Percentiles rank a stretch among this genome's conserved stretches.
Evolutionary conservation across 1,140 invertebrate species (phyloP).

Genomic region (Semibalanus balanoides): DNA sequence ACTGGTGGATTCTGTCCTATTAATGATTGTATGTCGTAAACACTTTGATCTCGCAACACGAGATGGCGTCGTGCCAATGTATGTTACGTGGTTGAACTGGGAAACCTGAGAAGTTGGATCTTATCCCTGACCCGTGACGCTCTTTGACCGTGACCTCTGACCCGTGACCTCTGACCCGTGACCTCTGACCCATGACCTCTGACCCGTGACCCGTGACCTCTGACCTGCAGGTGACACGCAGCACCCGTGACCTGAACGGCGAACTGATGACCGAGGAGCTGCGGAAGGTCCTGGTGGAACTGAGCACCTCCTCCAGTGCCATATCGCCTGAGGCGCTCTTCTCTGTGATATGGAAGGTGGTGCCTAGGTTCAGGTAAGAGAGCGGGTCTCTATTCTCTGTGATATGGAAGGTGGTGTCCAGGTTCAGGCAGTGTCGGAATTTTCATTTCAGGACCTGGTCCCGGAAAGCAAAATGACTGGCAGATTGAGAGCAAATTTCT

Average conservation of each 20-base stretch:
- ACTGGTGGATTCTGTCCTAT: too few relatives aligned
- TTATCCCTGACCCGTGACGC: too few relatives aligned
- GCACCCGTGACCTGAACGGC: conserved; percentile 46
- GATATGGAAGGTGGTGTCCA: conserved; percentile 71
- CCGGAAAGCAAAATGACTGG: too few relatives aligned
- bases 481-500: too few relatives aligned
- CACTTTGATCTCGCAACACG: too few relatives aligned
- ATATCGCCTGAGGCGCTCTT: conserved; percentile 69
- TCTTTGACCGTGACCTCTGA: too few relatives aligned
- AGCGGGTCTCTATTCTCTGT: conserved; percentile 64
- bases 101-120: too few relatives aligned
- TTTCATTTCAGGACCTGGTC: too few relatives aligned
- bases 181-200: neutral
- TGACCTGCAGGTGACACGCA: conserved; percentile 36
- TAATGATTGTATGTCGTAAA: too few relatives aligned
- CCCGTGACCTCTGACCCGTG: neutral
- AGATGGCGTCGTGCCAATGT: too few relatives aligned
- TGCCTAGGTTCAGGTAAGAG: conserved; percentile 50
- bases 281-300: conserved; percentile 54
- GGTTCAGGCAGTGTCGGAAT: conserved; percentile 44
- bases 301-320: conserved; percentile 51
- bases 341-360: conserved; percentile 70
- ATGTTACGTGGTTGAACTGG: too few relatives aligned
- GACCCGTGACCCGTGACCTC: neutral
- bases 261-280: conserved; percentile 61